Conservation (phyloP, 2,797 vertebrate species). For the Limosa lapponica region DNA sequence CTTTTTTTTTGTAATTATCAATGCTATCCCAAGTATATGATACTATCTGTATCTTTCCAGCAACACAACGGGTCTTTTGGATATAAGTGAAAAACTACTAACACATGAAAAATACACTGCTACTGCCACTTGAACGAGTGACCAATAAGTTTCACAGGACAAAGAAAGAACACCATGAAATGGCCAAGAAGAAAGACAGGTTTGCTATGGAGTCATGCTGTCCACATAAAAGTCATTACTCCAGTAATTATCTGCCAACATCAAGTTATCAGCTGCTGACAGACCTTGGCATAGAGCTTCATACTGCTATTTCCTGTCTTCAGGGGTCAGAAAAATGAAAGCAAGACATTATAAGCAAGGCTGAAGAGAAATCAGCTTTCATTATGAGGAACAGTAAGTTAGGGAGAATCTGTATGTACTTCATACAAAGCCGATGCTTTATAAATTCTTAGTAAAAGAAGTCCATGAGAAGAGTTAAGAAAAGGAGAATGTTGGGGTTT, state of each 20-base stretch:
- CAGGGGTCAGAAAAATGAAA: neutral
- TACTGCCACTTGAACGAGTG: neutral
- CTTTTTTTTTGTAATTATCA: neutral
- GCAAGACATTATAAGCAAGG: neutral
- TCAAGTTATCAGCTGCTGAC: neutral
- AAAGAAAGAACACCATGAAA: neutral
- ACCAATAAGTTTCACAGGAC: neutral
- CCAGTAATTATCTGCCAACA: neutral
- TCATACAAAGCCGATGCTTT: neutral
- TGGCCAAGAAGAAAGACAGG: neutral
- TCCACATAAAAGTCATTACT: neutral
- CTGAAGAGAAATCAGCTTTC: neutral
- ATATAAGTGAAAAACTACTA: neutral
- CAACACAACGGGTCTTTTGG: neutral
- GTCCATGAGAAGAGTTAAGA: neutral
- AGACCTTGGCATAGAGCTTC: neutral
- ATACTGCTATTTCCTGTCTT: neutral
- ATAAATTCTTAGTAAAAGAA: neutral
- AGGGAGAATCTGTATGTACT: neutral
- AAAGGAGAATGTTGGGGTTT: neutral
- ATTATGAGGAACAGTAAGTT: neutral
- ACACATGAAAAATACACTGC: neutral
- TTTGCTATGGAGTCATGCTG: neutral
- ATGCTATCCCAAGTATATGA: neutral
- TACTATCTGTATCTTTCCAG: neutral